phyloP scores from a whole-genome alignment of 2,888 invertebrate species.

The Dolichomitus sp. region DNA sequence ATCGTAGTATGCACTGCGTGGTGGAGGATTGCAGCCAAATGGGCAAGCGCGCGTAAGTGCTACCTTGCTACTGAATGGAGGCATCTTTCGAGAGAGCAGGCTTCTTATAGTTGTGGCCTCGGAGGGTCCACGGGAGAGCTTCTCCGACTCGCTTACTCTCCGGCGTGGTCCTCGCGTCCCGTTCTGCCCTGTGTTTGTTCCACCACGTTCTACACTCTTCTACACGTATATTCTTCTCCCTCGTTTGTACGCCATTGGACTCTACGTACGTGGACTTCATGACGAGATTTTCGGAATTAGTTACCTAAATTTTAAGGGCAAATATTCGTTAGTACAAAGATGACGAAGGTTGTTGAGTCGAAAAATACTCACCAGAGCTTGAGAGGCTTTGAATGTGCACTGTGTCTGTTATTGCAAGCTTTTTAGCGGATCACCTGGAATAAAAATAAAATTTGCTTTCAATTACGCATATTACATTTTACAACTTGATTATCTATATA shows the following conservation, averaged over 20 bases:
- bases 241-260: not conserved
- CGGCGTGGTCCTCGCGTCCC: slow-evolving; percentile 53
- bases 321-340: too few relatives aligned
- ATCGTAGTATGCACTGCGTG: not conserved
- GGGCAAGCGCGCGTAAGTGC: slow-evolving; percentile 60
- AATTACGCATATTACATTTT: too few relatives aligned
- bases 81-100: slow-evolving; percentile 66
- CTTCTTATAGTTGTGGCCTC: slow-evolving; percentile 68
- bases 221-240: not conserved
- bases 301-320: too few relatives aligned
- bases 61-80: slow-evolving; percentile 69
- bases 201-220: not conserved
- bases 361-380: too few relatives aligned
- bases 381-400: too few relatives aligned
- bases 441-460: too few relatives aligned
- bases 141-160: slow-evolving; percentile 31
- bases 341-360: too few relatives aligned
- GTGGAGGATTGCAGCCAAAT: slow-evolving; percentile 27
- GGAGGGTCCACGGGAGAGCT: slow-evolving; percentile 56
- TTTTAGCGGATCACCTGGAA: too few relatives aligned
- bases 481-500: too few relatives aligned
- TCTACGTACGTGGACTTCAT: not conserved
- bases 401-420: too few relatives aligned
- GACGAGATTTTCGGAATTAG: not conserved
- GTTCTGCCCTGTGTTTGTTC: slow-evolving; percentile 27